phyloP scores from a whole-genome alignment of 35 echinoderm and acorn worm species.

The Ophioderma brevispina region DNA sequence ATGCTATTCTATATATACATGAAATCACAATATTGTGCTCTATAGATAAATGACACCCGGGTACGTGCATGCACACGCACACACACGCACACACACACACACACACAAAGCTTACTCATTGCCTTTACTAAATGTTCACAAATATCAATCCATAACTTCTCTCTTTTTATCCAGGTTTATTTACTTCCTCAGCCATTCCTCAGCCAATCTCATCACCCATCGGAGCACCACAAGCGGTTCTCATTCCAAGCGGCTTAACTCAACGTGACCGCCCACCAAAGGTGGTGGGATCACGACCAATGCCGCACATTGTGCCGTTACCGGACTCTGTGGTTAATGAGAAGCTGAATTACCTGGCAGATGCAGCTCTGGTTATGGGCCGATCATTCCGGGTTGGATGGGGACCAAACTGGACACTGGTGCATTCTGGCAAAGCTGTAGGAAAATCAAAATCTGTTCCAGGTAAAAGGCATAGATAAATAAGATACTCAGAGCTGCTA shows the following conservation, averaged over 20 bases:
- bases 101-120: too few relatives aligned
- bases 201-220: background rate
- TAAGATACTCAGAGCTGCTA: too few relatives aligned
- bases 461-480: too few relatives aligned
- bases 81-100: too few relatives aligned
- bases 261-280: constrained; percentile 43
- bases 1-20: too few relatives aligned
- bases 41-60: too few relatives aligned
- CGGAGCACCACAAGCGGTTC: constrained; percentile 9
- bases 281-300: constrained; percentile 73
- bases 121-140: too few relatives aligned
- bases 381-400: constrained; percentile 84
- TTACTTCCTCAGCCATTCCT: too few relatives aligned
- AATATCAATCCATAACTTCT: background rate
- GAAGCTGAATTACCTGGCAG: constrained; percentile 60
- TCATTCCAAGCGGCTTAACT: constrained; percentile 40
- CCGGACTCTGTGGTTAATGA: constrained; percentile 57
- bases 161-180: constrained; percentile 33
- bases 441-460: constrained; percentile 27
- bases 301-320: constrained; percentile 53
- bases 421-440: constrained; percentile 81
- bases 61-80: too few relatives aligned
- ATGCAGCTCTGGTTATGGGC: constrained; percentile 73
- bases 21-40: too few relatives aligned
- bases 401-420: constrained; percentile 87